Evolutionary conservation across 2,888 invertebrate species (phyloP).

Genomic region (Troides oblongomaculatus): DNA sequence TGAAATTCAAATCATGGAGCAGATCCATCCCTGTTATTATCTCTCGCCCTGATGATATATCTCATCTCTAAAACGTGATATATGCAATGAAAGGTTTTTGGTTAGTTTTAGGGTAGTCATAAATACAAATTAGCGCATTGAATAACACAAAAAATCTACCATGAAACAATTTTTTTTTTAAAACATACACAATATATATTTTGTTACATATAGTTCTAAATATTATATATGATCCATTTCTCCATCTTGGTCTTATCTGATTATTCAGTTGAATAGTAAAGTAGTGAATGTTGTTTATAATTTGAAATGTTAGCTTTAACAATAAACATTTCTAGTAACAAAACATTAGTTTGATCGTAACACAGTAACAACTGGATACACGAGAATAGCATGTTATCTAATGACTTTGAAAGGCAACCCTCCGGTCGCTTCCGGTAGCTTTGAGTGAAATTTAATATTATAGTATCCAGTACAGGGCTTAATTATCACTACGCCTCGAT

Average conservation of each 20-base stretch:
- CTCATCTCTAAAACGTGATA: not conserved
- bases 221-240: too few species aligned
- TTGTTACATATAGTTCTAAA: too few species aligned
- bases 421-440: constrained; percentile 15
- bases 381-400: constrained; percentile 15
- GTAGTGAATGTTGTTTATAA: too few species aligned
- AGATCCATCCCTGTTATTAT: constrained; percentile 43
- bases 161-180: too few species aligned
- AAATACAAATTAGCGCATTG: too few species aligned
- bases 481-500: constrained; percentile 14
- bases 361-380: not conserved
- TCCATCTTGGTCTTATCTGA: too few species aligned
- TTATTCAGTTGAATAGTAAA: too few species aligned
- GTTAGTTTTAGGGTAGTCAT: not conserved
- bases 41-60: constrained; percentile 7
- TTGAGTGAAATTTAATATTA: constrained; percentile 22
- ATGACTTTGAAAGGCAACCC: constrained; percentile 21
- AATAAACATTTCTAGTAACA: not conserved
- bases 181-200: too few species aligned
- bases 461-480: constrained; percentile 15
- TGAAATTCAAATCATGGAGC: constrained; percentile 77
- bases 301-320: too few species aligned
- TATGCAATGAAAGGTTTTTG: too few species aligned
- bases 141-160: too few species aligned
- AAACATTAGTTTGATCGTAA: not conserved